A percentile compares a stretch with the other conserved stretches of the same genome.
phyloP scores from a whole-genome alignment of 2,797 vertebrate genomes.

The Dallia pectoralis region DNA sequence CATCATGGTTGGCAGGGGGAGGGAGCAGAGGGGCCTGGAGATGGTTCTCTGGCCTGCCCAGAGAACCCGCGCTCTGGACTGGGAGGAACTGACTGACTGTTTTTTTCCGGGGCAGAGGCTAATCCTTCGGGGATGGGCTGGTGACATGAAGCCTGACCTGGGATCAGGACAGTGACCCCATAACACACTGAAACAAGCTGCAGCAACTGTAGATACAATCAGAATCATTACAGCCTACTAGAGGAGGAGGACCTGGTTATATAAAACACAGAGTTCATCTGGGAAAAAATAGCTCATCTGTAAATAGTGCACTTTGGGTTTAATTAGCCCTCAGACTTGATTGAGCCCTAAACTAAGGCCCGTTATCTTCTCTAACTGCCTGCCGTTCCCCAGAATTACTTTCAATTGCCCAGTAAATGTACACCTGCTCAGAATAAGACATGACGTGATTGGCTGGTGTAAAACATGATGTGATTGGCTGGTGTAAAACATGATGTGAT shows the following conservation, averaged over 20 bases:
- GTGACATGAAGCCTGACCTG: neutral
- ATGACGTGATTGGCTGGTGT: no score
- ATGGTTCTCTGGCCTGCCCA: neutral
- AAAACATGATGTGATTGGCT: no score
- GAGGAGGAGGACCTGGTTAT: no score
- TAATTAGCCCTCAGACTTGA: no score
- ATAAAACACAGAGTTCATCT: no score
- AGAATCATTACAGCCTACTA: no score
- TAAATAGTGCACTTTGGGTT: no score
- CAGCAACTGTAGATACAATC: no score
- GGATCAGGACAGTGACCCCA: neutral
- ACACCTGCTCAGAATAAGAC: no score
- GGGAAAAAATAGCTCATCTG: no score
- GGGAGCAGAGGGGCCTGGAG: neutral
- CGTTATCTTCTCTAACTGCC: neutral
- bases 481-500: no score
- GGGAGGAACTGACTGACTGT: neutral
- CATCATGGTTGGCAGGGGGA: neutral
- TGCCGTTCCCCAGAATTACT: neutral
- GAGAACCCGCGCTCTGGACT: neutral
- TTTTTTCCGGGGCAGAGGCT: neutral
- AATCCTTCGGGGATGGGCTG: neutral
- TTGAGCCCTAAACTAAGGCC: neutral
- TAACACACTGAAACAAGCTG: neutral
- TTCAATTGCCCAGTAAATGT: no score